Conservation (phyloP, 2,113 vertebrate species). For the Neomonachus schauinslandi region DNA sequence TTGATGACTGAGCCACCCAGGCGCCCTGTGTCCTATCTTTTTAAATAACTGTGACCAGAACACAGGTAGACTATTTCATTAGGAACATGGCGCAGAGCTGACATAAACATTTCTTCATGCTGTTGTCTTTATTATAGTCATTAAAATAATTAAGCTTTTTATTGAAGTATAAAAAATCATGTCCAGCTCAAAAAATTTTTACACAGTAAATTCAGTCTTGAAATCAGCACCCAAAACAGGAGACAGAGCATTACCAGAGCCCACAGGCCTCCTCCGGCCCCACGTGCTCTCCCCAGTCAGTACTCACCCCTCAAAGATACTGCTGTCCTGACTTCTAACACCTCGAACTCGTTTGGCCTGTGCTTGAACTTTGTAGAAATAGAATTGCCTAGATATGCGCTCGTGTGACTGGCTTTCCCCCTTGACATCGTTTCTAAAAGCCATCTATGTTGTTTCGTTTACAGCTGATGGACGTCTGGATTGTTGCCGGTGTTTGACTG, state of each 20-base stretch:
- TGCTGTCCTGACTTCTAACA: too few relatives aligned
- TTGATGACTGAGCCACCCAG: not conserved
- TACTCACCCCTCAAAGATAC: too few relatives aligned
- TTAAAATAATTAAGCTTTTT: not conserved
- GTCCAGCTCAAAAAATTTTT: not conserved
- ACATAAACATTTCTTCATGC: not conserved
- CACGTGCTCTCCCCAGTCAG: rapidly evolving
- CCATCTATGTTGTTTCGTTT: not conserved
- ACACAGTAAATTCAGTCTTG: not conserved
- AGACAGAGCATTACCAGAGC: not conserved
- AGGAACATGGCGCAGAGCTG: not conserved
- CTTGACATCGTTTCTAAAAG: not conserved
- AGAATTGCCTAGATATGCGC: too few relatives aligned
- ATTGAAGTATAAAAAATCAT: not conserved
- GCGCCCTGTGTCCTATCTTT: not conserved
- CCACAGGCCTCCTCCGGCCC: rapidly evolving
- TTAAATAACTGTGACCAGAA: not conserved
- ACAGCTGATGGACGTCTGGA: not conserved
- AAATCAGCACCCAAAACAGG: not conserved
- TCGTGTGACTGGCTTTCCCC: not conserved
- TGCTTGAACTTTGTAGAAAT: not conserved
- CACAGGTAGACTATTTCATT: not conserved
- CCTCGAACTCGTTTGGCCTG: rapidly evolving
- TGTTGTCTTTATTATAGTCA: not conserved
- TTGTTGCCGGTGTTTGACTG: not conserved